These are phyloP conservation scores for Carassius carassius DNA, from an alignment of 2,113 vertebrate species.

Conservation along the genomic window DNA sequence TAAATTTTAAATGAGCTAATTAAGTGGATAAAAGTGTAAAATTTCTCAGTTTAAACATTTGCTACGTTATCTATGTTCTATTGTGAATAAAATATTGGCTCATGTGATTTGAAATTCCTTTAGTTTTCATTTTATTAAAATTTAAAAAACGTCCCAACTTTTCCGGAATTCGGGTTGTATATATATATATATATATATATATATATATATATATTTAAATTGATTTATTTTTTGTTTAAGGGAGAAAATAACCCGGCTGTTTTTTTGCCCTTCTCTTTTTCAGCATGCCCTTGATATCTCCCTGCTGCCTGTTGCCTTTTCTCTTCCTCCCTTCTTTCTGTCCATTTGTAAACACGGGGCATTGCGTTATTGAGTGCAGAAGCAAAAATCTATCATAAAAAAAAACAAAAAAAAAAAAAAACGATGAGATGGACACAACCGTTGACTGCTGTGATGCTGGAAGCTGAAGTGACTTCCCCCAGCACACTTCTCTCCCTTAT, in stretches of 20 bases:
- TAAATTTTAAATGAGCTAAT: too few relatives aligned
- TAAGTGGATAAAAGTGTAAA: too few relatives aligned
- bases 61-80: too few relatives aligned
- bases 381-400: conserved; percentile 57
- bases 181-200: too few relatives aligned
- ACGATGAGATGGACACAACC: conserved; percentile 61
- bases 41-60: too few relatives aligned
- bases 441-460: conserved; percentile 68
- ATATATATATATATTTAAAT: too few relatives aligned
- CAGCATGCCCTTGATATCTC: conserved; percentile 29
- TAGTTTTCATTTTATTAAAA: too few relatives aligned
- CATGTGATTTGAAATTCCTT: too few relatives aligned
- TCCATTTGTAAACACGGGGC: conserved; percentile 49
- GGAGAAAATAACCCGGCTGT: neutral
- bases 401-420: conserved; percentile 60
- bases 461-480: conserved; percentile 52
- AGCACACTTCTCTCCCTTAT: conserved; percentile 45
- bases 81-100: too few relatives aligned
- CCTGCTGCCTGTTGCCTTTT: conserved; percentile 32
- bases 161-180: too few relatives aligned
- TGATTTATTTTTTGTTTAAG: too few relatives aligned
- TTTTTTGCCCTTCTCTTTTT: conserved; percentile 26
- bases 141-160: too few relatives aligned
- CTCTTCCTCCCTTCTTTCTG: conserved; percentile 37
- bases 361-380: conserved; percentile 56